phyloP scores from a whole-genome alignment of 1,140 invertebrate genomes.

The Drosophila littoralis region DNA sequence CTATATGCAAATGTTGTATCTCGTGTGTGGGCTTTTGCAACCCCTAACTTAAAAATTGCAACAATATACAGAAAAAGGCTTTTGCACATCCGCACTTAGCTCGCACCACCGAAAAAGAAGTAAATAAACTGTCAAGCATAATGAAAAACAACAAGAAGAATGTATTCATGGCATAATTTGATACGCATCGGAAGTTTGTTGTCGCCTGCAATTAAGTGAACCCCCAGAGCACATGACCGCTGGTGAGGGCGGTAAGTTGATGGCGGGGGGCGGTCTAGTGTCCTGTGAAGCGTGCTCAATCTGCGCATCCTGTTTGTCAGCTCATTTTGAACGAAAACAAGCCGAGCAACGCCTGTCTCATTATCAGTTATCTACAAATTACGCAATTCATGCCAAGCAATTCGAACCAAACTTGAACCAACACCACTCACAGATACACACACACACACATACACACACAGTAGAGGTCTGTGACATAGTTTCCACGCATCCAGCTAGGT shows the following conservation, averaged over 20 bases:
- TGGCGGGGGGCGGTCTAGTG: neutral
- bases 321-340: slow-evolving; percentile 14
- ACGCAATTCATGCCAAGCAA: slow-evolving; percentile 63
- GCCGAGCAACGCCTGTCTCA: slow-evolving; percentile 45
- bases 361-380: slow-evolving; percentile 70
- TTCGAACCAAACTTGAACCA: slow-evolving; percentile 6
- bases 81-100: slow-evolving; percentile 19
- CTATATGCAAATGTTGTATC: slow-evolving; percentile 37
- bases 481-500: slow-evolving; percentile 25
- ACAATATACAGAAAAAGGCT: slow-evolving; percentile 23
- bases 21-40: slow-evolving; percentile 4
- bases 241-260: neutral
- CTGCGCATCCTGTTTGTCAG: slow-evolving; percentile 60
- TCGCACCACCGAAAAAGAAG: neutral
- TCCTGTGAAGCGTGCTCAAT: slow-evolving; percentile 58
- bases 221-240: neutral
- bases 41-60: slow-evolving; percentile 25
- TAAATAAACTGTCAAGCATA: slow-evolving; percentile 18
- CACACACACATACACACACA: slow-evolving; percentile 31
- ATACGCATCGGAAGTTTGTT: slow-evolving; percentile 72
- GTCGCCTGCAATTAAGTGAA: slow-evolving; percentile 48
- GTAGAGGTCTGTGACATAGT: slow-evolving; percentile 64
- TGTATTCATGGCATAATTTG: slow-evolving; percentile 53
- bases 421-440: slow-evolving; percentile 26
- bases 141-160: slow-evolving; percentile 37